phyloP scores from a whole-genome alignment of 2,797 vertebrate species.

The Steatocranus sp. region DNA sequence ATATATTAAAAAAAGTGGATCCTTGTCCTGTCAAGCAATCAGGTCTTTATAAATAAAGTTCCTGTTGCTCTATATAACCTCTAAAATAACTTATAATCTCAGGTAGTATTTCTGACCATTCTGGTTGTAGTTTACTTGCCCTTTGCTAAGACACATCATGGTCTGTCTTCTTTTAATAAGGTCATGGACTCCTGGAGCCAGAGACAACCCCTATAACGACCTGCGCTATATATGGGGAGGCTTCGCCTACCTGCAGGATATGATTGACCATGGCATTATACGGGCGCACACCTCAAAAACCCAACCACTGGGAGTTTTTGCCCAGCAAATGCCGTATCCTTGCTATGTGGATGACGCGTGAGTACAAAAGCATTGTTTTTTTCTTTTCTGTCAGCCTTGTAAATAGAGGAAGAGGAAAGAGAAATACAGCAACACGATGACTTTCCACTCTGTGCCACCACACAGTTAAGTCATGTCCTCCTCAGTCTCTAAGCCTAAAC shows the following conservation, averaged over 20 bases:
- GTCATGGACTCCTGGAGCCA: constrained; percentile 91
- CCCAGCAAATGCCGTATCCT: constrained; percentile 96
- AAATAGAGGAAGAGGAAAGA: constrained; percentile 17
- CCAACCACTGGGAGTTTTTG: constrained; percentile 86
- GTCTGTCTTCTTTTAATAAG: constrained; percentile 73
- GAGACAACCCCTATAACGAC: constrained; percentile 87
- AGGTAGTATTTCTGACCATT: neutral
- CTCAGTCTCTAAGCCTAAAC: constrained; percentile 20
- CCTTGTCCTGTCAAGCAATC: neutral
- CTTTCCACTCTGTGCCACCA: constrained; percentile 22
- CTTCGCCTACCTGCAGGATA: constrained; percentile 92
- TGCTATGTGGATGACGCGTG: constrained; percentile 93
- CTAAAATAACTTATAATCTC: neutral
- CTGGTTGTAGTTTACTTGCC: constrained; percentile 15
- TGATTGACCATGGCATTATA: constrained; percentile 89
- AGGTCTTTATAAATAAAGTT: neutral
- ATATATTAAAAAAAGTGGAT: neutral
- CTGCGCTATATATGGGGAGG: constrained; percentile 95
- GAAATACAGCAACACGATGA: constrained; percentile 16
- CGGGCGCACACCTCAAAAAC: constrained; percentile 74
- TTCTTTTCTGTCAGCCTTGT: neutral
- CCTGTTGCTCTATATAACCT: neutral
- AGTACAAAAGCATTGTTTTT: constrained; percentile 57
- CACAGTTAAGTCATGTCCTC: constrained; percentile 15
- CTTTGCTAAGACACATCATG: constrained; percentile 36